Evolutionary conservation across 2,113 vertebrate genomes (phyloP).

Genomic region (Oceanites oceanicus): DNA sequence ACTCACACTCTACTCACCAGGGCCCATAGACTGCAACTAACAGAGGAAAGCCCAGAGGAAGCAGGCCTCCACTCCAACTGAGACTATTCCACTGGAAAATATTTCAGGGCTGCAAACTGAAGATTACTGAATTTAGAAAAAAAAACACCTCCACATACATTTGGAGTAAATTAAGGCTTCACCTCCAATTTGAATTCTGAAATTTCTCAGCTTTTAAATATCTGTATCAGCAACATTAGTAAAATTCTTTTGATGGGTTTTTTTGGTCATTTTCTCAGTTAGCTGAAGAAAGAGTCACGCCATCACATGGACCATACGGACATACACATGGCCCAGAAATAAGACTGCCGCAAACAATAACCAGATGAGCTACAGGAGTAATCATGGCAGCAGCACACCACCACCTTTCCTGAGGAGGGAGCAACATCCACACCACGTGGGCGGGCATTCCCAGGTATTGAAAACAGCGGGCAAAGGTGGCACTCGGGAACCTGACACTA

Average conservation of each 20-base stretch:
- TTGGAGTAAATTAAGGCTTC: background rate
- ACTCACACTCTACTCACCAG: background rate
- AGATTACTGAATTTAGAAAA: background rate
- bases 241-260: background rate
- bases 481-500: background rate
- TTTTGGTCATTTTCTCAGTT: background rate
- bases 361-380: background rate
- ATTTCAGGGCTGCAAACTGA: background rate
- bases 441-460: too few relatives aligned
- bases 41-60: background rate
- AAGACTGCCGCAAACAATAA: background rate
- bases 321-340: background rate
- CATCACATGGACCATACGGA: accelerated
- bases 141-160: background rate
- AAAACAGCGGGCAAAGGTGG: background rate
- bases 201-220: background rate
- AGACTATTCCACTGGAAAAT: background rate
- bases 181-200: background rate
- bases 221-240: background rate
- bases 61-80: background rate
- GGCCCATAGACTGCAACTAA: background rate
- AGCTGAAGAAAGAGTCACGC: background rate
- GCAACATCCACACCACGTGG: accelerated
- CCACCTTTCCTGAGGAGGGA: background rate
- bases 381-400: background rate